Evolutionary conservation across 2,113 vertebrate genomes (phyloP).

Genomic region (Forbesichthys papilliferus): DNA sequence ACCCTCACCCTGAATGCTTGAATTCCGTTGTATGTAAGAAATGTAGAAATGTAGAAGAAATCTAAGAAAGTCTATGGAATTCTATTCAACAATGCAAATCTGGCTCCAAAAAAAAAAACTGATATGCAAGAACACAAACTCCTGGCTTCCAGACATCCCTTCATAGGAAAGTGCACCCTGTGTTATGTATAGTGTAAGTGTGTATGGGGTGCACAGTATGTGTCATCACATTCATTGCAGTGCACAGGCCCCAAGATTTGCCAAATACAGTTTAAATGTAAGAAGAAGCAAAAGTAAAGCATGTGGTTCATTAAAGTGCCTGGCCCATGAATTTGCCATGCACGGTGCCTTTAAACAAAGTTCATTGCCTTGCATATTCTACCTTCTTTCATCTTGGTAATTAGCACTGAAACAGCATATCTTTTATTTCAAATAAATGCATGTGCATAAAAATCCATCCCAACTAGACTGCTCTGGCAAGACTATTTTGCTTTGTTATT

Average conservation of each 20-base stretch:
- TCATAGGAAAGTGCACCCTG: too few species aligned
- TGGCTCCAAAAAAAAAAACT: too few species aligned
- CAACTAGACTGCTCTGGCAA: slow-evolving; percentile 64
- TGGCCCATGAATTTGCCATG: slow-evolving; percentile 65
- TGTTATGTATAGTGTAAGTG: too few species aligned
- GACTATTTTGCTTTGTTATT: slow-evolving; percentile 79
- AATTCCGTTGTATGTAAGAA: too few species aligned
- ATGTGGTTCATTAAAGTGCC: slow-evolving; percentile 45
- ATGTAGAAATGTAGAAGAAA: too few species aligned
- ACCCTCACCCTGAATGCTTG: too few species aligned
- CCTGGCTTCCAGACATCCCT: too few species aligned
- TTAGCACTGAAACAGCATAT: slow-evolving; percentile 77
- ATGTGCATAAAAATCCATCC: slow-evolving; percentile 79
- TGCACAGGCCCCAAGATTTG: background rate
- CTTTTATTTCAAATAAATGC: slow-evolving; percentile 78
- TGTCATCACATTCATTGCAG: too few species aligned
- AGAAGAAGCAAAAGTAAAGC: slow-evolving; percentile 14
- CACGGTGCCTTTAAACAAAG: slow-evolving; percentile 64
- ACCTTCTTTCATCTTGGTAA: slow-evolving; percentile 77
- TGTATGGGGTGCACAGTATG: too few species aligned
- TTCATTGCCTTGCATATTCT: slow-evolving; percentile 74
- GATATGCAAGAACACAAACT: too few species aligned
- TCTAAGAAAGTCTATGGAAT: too few species aligned
- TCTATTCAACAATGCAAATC: too few species aligned
- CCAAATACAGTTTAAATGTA: slow-evolving; percentile 42